Base-by-base conservation (phyloP, 2,888 invertebrate species). In the Gandaritis pyraliata region DNA sequence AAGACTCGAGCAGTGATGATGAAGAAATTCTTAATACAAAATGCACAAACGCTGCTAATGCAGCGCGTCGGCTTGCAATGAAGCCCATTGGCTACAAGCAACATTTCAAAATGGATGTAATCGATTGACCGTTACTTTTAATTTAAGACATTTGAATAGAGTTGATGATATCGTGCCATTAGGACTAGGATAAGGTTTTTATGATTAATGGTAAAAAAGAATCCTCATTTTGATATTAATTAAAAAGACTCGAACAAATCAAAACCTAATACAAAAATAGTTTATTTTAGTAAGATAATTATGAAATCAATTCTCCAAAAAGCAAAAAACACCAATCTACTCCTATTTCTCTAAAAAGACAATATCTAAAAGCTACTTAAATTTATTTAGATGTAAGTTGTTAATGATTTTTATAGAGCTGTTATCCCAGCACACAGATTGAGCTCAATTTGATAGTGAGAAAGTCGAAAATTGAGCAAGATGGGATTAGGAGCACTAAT, bases 1-100 rank as follows among this genome's bases (percentile, higher is more conserved):
- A 89, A 58, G 86, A 82, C 64, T 88, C 88, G 11, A 90, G 90
- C 77, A 88, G 88, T 71, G 85, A 88, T 80, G 92, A 90, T 69
- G 92, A 91, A 47, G 90, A 91, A 46, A 86, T 89, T 68, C 72
- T 86, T 61, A 85, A 86, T 74, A 79, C 85, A 53, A 86, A 83
- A 73, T 73, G 81, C 72, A 75, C 79, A 65, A 77, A 78, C 48
- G 59, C 65, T 12, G 58, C 64, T 0, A 61, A 33, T 63, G 77
- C 78, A 53, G 83, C 83, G 68, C 83, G 82, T 43, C 82, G 90
- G 12, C 83, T 91, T 48, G 86, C 91, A 11, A 89, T 91, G 86
- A 88, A 88, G 73, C 85, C 86, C 15, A 85, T 89, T 68, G 85
- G 86, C 60, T 82, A 76, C 52, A 87, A 85, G 61, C 82, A 84